Base-by-base conservation (phyloP, 2,113 vertebrate genomes). In the Sylvietta virens region DNA sequence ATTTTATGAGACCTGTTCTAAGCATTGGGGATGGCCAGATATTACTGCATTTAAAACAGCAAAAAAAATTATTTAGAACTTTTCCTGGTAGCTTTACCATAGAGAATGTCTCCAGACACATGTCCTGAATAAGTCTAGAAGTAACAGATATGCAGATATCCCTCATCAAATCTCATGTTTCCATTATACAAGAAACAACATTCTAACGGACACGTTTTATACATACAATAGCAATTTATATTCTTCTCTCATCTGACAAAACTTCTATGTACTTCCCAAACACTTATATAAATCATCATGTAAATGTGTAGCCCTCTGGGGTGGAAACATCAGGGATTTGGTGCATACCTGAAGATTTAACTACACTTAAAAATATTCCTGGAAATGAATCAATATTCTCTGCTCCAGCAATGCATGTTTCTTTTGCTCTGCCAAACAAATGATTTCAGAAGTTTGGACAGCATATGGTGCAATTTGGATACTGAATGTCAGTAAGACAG, bases 311-410 rank as follows among this genome's bases (percentile, higher is more conserved):
- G 44, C 88, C 51, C 70, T 88, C 81, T 78, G 82, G 54, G 65
- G n/a, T 44, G 58, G 82, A 88, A 93, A 65, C 80, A 57, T 84
- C 42, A 94, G 86, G 61, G 80, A 91, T 81, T 60, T 90, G 61
- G 79, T 91, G 39, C 67, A 91, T 90, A 81, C 61, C 88, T 96
- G 69, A 91, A 88, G 77, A 86, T 94, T 82, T 92, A 90, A 87
- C 58, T 83, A 58, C 64, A 44, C 39, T 84, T 51, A 89, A 15
- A 47, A 89, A 81, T 70, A 94, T 96, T 93, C 83, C 88, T 88
- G 79, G 87, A 77, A 92, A 65, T 60, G 70, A 89, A 82, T 86
- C 90, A 86, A 37, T 85, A 50, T 54, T 77, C 62, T 88, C 6
- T 31, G 42, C 57, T 95, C 74, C 65, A 90, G 33, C 30, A 94